Evolutionary conservation across 2,888 invertebrate genomes (phyloP).

Genomic region (Yponomeuta plumbellus): DNA sequence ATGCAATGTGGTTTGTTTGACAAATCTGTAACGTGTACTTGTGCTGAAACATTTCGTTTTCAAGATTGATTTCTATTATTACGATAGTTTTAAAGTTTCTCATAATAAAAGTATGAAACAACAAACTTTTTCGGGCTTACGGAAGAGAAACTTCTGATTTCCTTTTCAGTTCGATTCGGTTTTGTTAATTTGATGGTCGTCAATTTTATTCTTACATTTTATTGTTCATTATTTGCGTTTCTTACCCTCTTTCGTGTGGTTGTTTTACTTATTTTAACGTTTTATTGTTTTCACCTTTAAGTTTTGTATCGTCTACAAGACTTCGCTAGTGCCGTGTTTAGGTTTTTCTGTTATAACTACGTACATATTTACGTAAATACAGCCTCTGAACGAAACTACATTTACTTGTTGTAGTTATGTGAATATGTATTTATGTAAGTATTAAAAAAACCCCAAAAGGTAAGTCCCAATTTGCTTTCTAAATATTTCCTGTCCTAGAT

Average conservation of each 20-base stretch:
- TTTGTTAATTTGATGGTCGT: background rate
- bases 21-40: too few species aligned
- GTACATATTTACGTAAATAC: background rate
- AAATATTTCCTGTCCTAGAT: slow-evolving; percentile 29
- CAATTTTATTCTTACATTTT: background rate
- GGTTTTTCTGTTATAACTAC: background rate
- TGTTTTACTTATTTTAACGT: background rate
- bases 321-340: background rate
- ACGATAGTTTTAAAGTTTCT: too few species aligned
- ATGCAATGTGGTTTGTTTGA: too few species aligned
- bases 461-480: slow-evolving; percentile 31
- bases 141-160: background rate
- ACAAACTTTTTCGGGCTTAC: background rate
- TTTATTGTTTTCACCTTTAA: background rate
- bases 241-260: background rate
- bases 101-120: background rate
- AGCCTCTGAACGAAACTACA: too few species aligned
- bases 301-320: background rate
- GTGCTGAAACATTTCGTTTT: too few species aligned
- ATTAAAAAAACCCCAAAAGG: slow-evolving; percentile 23
- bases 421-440: slow-evolving; percentile 16
- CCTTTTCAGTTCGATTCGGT: background rate
- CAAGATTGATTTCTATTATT: too few species aligned
- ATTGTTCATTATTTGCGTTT: background rate
- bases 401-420: slow-evolving; percentile 14